Conservation (phyloP, 2,888 invertebrate genomes). For the Seira ritae region DNA sequence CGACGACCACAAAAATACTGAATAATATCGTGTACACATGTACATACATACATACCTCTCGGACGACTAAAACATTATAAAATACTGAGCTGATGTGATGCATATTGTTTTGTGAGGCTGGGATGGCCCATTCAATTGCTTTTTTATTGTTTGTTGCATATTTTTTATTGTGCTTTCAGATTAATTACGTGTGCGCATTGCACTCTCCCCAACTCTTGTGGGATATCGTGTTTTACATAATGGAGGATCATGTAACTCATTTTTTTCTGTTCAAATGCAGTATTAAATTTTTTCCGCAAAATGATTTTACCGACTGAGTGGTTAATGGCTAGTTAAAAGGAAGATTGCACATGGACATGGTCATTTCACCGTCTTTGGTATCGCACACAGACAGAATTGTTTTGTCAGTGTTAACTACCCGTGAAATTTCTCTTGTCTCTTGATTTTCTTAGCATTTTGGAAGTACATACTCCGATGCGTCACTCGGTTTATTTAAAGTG, state of each 20-base stretch:
- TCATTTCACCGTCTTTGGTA: too few species aligned
- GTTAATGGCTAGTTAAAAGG: too few species aligned
- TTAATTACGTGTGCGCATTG: slow-evolving; percentile 57
- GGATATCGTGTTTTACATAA: not conserved
- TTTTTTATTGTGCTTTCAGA: slow-evolving; percentile 56
- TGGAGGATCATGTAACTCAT: slow-evolving; percentile 13
- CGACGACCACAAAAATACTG: not conserved
- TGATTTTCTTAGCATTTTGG: too few species aligned
- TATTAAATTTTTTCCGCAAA: too few species aligned
- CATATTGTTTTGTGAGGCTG: not conserved
- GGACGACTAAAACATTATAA: not conserved
- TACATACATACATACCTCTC: too few species aligned
- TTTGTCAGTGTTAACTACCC: slow-evolving; percentile 51
- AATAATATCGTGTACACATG: too few species aligned
- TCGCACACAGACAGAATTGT: too few species aligned
- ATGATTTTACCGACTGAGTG: too few species aligned
- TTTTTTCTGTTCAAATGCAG: too few species aligned
- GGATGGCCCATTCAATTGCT: slow-evolving; percentile 57
- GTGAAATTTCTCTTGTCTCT: slow-evolving; percentile 51
- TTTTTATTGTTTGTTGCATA: slow-evolving; percentile 59
- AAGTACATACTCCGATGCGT: slow-evolving; percentile 15
- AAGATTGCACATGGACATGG: too few species aligned
- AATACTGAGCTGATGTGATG: too few species aligned
- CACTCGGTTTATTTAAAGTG: slow-evolving; percentile 44
- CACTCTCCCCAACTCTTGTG: not conserved